Conservation (phyloP, 2,888 invertebrate genomes). For the Tortricodes alternella region DNA sequence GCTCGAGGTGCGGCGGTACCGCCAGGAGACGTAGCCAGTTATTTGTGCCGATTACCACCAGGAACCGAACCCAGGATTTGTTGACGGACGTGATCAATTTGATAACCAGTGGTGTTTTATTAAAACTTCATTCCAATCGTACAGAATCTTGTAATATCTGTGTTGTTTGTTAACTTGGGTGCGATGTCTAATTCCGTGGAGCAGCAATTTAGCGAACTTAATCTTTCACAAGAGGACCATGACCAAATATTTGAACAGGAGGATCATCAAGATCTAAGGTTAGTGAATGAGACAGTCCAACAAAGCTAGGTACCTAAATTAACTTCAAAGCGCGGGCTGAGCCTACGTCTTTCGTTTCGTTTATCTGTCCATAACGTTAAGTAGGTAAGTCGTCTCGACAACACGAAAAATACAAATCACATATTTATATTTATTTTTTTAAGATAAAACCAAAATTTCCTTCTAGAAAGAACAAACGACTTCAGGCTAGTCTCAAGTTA, state of each 20-base stretch:
- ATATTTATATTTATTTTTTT: no score
- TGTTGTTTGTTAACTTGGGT: conserved; percentile 36
- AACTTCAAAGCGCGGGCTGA: no score
- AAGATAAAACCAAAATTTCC: no score
- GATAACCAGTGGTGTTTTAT: conserved; percentile 10
- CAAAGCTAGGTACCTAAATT: no score
- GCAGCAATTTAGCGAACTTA: conserved; percentile 87
- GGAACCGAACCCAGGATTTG: conserved; percentile 6
- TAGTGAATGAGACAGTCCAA: conserved; percentile 43
- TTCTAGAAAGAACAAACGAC: no score
- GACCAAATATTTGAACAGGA: conserved; percentile 89
- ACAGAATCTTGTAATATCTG: conserved; percentile 34
- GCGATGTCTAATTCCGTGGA: conserved; percentile 80
- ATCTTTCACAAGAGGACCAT: conserved; percentile 87
- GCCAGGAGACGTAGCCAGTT: neutral
- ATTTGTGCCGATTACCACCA: neutral
- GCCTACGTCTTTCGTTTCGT: no score
- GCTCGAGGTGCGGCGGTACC: neutral
- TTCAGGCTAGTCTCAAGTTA: no score
- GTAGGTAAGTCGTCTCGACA: no score
- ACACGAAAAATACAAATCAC: no score
- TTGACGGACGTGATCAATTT: conserved; percentile 7
- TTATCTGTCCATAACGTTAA: no score
- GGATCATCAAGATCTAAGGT: conserved; percentile 83
- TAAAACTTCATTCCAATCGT: conserved; percentile 27